These are phyloP conservation scores for Caradrina clavipalpis DNA, from an alignment of 2,888 invertebrate genomes.

Conservation along the genomic window DNA sequence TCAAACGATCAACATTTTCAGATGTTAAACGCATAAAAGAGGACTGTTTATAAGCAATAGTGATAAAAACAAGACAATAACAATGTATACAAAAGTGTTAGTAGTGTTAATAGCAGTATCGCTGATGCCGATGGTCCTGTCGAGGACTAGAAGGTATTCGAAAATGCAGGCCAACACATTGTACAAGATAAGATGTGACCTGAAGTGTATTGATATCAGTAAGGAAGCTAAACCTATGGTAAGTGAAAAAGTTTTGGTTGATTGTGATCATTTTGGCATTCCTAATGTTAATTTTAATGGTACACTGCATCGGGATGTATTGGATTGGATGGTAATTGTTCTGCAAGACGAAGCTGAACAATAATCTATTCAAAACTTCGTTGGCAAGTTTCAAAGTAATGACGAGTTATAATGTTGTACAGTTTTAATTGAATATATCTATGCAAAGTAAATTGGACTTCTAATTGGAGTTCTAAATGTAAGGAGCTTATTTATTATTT, in stretches of 20 bases:
- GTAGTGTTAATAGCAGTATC: conserved; percentile 73
- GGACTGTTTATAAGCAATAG: conserved; percentile 28
- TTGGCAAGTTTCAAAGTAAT: no score
- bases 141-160: conserved; percentile 80
- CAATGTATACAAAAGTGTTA: conserved; percentile 77
- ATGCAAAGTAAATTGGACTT: no score
- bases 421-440: no score
- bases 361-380: background rate
- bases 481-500: no score
- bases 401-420: no score
- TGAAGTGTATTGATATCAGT: conserved; percentile 88
- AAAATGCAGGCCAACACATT: conserved; percentile 88
- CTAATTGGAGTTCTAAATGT: no score
- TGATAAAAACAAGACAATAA: conserved; percentile 41
- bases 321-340: background rate
- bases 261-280: background rate
- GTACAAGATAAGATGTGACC: conserved; percentile 91
- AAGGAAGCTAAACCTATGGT: conserved; percentile 84
- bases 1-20: conserved; percentile 32
- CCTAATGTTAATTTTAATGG: background rate
- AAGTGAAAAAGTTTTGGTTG: conserved; percentile 43
- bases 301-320: background rate
- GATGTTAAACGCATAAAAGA: conserved; percentile 47
- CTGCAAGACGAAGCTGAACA: background rate
- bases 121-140: conserved; percentile 71